These are phyloP conservation scores for Dysdera silvatica DNA, from an alignment of 1,140 invertebrate species.

Conservation along the genomic window DNA sequence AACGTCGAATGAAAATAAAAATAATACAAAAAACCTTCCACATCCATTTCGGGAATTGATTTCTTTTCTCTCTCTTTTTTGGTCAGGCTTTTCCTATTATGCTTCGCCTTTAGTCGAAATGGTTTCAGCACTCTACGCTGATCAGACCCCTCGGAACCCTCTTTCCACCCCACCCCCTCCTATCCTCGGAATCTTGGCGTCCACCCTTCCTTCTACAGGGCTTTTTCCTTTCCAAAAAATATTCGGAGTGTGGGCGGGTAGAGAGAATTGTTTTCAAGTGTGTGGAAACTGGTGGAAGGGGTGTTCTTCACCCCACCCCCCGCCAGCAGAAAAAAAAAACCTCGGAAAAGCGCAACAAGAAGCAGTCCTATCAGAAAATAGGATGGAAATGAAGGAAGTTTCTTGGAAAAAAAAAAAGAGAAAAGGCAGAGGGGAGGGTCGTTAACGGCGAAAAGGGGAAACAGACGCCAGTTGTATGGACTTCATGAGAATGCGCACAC, in stretches of 20 bases:
- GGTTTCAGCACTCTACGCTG: conserved; percentile 21
- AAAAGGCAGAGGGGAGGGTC: background rate
- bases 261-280: too few species aligned
- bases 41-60: conserved; percentile 27
- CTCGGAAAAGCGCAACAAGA: too few species aligned
- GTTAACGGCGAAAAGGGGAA: conserved; percentile 16
- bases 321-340: too few species aligned
- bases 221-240: background rate
- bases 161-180: background rate
- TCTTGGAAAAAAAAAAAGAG: background rate
- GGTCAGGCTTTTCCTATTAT: background rate
- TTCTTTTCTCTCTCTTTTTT: conserved; percentile 1
- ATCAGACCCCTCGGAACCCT: too few species aligned
- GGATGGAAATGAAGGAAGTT: conserved; percentile 3
- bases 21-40: too few species aligned
- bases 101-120: background rate
- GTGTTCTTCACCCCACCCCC: too few species aligned
- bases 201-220: too few species aligned
- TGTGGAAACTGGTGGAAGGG: too few species aligned
- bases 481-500: conserved; percentile 2
- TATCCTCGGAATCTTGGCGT: background rate
- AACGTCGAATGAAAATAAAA: too few species aligned
- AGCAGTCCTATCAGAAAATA: too few species aligned
- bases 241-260: too few species aligned
- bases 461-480: too few species aligned